These are phyloP conservation scores for Pyrrhosoma nymphula DNA, from an alignment of 2,888 invertebrate genomes.

Conservation along the genomic window DNA sequence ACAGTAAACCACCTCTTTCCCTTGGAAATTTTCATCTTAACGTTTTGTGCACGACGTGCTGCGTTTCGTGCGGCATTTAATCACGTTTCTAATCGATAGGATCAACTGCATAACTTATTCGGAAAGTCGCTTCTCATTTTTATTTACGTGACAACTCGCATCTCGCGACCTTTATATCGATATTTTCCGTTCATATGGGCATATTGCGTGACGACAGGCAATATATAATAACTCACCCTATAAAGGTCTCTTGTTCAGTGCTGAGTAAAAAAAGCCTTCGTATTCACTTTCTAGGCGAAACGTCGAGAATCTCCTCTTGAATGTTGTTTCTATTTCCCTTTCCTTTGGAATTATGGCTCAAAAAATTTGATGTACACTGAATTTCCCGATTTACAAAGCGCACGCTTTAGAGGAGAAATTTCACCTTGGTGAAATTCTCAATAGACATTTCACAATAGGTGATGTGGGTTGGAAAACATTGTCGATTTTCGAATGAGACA, in stretches of 20 bases:
- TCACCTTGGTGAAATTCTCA: no score
- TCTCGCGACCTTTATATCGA: background rate
- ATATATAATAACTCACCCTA: slow-evolving; percentile 3
- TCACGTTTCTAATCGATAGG: background rate
- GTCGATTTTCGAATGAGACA: no score
- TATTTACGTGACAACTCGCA: background rate
- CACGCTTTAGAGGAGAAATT: no score
- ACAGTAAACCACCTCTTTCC: background rate
- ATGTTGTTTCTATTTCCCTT: background rate
- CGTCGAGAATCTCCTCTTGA: background rate
- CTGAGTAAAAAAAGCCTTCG: background rate
- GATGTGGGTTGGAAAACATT: no score
- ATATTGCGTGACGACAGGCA: background rate
- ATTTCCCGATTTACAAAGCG: background rate
- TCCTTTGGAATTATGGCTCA: background rate
- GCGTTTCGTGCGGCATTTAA: background rate
- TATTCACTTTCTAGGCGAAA: background rate
- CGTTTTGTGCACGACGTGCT: background rate
- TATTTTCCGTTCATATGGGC: background rate
- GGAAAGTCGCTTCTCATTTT: background rate
- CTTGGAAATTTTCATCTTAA: background rate
- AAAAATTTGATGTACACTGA: background rate
- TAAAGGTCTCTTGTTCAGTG: background rate
- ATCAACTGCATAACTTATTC: slow-evolving; percentile 3
- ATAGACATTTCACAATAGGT: no score